A percentile compares a stretch with the other conserved stretches of the same genome.
phyloP scores from a whole-genome alignment of 2,113 vertebrate genomes.

The Aramus guarauna region DNA sequence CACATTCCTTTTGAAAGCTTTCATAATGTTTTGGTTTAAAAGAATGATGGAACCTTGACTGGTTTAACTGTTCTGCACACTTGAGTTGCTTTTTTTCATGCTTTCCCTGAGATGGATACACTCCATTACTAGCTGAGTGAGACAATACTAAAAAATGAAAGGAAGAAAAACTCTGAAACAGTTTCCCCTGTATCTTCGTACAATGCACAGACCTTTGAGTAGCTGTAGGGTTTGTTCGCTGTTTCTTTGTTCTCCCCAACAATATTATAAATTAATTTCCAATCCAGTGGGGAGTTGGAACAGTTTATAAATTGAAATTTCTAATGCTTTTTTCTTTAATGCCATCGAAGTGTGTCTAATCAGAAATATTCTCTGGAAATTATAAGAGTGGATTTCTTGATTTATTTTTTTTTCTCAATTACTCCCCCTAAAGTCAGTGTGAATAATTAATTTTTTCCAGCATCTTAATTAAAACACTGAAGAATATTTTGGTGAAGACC shows the following conservation, averaged over 20 bases:
- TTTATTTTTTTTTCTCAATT: background rate
- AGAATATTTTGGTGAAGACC: background rate
- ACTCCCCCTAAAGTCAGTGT: background rate
- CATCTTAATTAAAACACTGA: background rate
- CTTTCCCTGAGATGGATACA: background rate
- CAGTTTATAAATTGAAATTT: conserved; percentile 35
- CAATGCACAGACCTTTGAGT: background rate
- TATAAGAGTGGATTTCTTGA: background rate
- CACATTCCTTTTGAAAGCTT: background rate
- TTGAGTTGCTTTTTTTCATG: background rate
- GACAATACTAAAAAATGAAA: background rate
- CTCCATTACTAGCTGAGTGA: background rate
- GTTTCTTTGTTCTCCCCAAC: conserved; percentile 2
- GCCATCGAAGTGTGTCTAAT: background rate
- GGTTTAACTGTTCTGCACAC: background rate
- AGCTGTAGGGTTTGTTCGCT: background rate
- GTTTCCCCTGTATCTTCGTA: background rate
- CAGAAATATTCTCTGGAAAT: conserved; percentile 27
- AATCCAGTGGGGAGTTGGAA: background rate
- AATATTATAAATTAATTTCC: conserved; percentile 29
- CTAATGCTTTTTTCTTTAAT: background rate
- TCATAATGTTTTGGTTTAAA: background rate
- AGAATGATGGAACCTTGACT: background rate
- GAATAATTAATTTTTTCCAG: background rate
- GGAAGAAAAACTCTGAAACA: background rate